phyloP scores from a whole-genome alignment of 2,113 vertebrate genomes.

The Tragelaphus strepsiceros region DNA sequence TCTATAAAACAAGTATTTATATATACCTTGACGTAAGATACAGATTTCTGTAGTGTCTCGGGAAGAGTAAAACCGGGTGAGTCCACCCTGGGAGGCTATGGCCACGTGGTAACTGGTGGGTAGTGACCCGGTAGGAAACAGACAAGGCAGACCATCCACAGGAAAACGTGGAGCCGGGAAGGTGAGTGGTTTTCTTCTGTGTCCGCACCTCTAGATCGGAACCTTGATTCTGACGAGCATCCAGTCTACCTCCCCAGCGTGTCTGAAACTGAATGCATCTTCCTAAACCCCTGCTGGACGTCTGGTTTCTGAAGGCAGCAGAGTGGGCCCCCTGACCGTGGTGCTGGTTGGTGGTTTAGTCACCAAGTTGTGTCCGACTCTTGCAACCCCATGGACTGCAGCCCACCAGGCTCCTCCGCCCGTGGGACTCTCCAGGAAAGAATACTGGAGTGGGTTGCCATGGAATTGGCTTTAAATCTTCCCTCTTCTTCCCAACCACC shows the following conservation, averaged over 20 bases:
- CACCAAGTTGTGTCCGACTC: not conserved
- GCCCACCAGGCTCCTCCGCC: not conserved
- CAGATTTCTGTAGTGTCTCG: not conserved
- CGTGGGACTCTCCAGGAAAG: not conserved
- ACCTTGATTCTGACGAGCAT: not conserved
- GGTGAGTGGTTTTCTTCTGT: not conserved
- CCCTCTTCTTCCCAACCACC: not conserved
- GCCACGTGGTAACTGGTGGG: not conserved
- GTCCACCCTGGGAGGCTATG: not conserved
- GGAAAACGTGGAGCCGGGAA: not conserved
- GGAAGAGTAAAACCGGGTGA: not conserved
- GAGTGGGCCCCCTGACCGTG: accelerated
- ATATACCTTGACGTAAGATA: not conserved
- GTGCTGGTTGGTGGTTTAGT: not conserved
- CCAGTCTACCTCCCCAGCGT: not conserved
- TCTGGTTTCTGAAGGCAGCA: not conserved
- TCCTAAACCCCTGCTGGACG: not conserved
- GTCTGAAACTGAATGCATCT: not conserved
- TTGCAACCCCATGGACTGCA: not conserved
- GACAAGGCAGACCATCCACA: accelerated
- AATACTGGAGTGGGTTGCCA: not conserved
- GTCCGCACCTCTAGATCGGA: not conserved
- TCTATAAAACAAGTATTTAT: not conserved
- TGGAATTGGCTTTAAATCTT: too few relatives aligned
- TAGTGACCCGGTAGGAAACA: not conserved